Evolutionary conservation across 2,888 invertebrate species (phyloP), one percentile per base, ranked within the genome.

Genomic region (Athalia cordata): DNA sequence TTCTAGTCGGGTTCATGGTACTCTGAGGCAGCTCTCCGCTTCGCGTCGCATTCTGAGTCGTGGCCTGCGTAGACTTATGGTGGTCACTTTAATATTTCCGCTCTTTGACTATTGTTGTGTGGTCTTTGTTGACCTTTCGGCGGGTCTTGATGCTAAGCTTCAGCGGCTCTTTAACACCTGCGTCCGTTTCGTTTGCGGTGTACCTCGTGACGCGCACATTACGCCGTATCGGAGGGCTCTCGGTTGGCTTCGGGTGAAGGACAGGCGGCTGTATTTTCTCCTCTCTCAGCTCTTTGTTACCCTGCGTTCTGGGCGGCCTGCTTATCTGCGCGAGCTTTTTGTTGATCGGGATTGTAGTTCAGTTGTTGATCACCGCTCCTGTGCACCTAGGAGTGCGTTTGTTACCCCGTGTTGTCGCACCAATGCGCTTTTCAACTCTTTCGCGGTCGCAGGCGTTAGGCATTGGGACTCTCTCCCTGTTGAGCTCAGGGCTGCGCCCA

Each of bases 1-100:
- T n/a, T 78, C 76, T 8, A 4, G 13, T 0, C 62, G 68, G 29
- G 59, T 78, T 13, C 52, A 72, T 47, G 65, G 66, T n/a, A 65
- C 55, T 8, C 78, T 72, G 6, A 11, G 57, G 6, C 57, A 72
- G 72, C 52, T 72, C 1, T 59, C 57, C 3, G 45, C 43, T 0
- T 45, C 57, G 3, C 11, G 59, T 3, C 66, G 59, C 8, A 3
- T 47, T 9, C 57, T 59, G 3, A 15, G 29, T 43, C 9, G 43
- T 4, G 13, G 11, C 3, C 5, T 72, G n/a, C 57, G 72, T 9
- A 59, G 45, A 43, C 45, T 47, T 4, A 7, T 59, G 13, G 59
- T 72, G 8, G 6, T 43, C 5, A 52, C 72, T 3, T 47, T 72
- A 6, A 15, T 55, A 3, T 72, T 72, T 0, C 72, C 72, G 0